Conservation (phyloP, 2,797 vertebrate species). For the Sebastes diaconus region DNA sequence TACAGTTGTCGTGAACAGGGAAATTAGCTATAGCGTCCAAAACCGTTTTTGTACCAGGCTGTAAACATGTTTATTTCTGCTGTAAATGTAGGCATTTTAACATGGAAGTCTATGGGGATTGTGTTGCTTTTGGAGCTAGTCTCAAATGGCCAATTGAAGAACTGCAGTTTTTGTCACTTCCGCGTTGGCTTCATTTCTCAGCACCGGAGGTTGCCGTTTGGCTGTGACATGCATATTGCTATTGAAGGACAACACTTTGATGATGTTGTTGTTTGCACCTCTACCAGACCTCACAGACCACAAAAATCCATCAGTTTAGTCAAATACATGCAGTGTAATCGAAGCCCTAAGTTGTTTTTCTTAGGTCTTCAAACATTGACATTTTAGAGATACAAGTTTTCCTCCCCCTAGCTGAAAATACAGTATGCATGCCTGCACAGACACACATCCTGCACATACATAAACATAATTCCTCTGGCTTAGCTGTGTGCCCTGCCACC, state of each 20-base stretch:
- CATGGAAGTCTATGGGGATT: too few relatives aligned
- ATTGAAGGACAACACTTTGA: background rate
- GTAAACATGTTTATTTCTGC: too few relatives aligned
- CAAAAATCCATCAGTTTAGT: background rate
- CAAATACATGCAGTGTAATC: background rate
- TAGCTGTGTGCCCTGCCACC: background rate
- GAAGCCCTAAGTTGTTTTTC: background rate
- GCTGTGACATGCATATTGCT: background rate
- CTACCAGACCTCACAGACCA: background rate
- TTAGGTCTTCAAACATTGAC: background rate
- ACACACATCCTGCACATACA: conserved; percentile 18
- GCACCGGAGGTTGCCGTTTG: too few relatives aligned
- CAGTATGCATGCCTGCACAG: background rate
- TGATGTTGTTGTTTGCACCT: background rate
- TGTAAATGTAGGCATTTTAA: too few relatives aligned
- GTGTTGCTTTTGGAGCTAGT: too few relatives aligned
- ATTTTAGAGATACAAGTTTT: conserved; percentile 4
- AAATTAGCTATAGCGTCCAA: too few relatives aligned
- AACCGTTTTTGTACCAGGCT: too few relatives aligned
- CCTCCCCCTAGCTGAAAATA: background rate
- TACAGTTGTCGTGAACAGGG: too few relatives aligned
- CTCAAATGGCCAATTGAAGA: too few relatives aligned
- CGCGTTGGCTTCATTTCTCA: too few relatives aligned
- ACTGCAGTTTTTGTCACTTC: too few relatives aligned
- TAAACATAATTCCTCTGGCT: conserved; percentile 18